These are phyloP conservation scores for Amazona guildingii DNA, from an alignment of 2,113 vertebrate genomes.

Conservation along the genomic window DNA sequence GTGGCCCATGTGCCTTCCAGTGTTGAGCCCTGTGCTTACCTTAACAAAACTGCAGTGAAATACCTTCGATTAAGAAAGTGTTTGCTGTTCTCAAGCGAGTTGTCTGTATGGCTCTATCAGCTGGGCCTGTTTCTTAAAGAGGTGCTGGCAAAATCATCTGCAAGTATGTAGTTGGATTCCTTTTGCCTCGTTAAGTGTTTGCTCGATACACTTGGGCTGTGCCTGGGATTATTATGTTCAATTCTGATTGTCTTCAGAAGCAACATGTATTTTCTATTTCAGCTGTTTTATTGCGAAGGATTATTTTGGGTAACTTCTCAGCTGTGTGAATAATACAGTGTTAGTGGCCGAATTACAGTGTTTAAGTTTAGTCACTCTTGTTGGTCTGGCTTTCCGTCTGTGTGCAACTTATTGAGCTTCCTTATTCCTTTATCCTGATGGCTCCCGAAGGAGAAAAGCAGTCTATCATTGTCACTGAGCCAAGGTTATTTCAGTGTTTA, in stretches of 20 bases:
- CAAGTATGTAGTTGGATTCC: background rate
- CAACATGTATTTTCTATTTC: background rate
- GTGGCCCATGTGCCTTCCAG: background rate
- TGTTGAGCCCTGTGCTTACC: background rate
- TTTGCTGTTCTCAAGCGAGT: background rate
- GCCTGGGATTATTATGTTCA: accelerated
- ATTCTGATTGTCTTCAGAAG: background rate
- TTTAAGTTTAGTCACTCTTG: slow-evolving; percentile 4
- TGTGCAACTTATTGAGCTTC: background rate
- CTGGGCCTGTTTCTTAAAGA: background rate
- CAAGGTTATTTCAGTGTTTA: accelerated
- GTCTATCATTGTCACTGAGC: background rate
- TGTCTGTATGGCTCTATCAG: background rate
- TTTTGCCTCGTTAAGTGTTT: background rate
- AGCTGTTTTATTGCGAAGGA: background rate
- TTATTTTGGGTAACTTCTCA: background rate
- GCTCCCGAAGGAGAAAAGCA: background rate
- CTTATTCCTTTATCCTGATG: background rate
- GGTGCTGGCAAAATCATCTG: background rate
- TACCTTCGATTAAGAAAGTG: background rate
- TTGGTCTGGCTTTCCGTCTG: background rate
- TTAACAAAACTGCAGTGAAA: background rate
- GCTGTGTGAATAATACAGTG: background rate
- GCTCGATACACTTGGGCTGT: background rate
- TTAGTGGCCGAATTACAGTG: background rate